A percentile compares a stretch with the other conserved stretches of the same genome.
phyloP scores from a whole-genome alignment of 2,888 invertebrate species.

The Cotesia congregata region DNA sequence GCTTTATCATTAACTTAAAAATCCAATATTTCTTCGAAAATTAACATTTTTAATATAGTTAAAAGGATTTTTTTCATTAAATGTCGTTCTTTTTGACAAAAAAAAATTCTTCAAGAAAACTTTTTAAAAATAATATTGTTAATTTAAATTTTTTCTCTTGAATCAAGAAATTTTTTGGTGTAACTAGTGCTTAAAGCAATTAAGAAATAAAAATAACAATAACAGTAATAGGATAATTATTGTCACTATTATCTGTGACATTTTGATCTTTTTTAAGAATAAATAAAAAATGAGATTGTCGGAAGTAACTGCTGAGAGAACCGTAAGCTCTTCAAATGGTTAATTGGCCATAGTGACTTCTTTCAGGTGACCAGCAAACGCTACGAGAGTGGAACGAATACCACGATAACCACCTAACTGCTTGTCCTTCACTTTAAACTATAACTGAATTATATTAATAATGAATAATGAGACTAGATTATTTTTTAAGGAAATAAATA shows the following conservation, averaged over 20 bases:
- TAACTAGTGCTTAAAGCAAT: too few species aligned
- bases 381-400: conserved; percentile 66
- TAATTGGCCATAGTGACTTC: conserved; percentile 68
- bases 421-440: conserved; percentile 11
- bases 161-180: too few species aligned
- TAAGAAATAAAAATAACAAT: not conserved
- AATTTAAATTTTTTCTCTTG: too few species aligned
- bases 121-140: too few species aligned
- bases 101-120: too few species aligned
- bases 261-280: not conserved
- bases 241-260: conserved; percentile 4
- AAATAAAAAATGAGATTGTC: conserved; percentile 48
- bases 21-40: not conserved
- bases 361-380: conserved; percentile 64
- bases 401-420: conserved; percentile 4
- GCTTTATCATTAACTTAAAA: not conserved
- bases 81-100: too few species aligned
- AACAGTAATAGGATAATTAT: not conserved
- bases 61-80: too few species aligned
- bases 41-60: not conserved
- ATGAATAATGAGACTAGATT: conserved; percentile 6
- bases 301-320: conserved; percentile 63
- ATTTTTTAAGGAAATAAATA: conserved; percentile 11
- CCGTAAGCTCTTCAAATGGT: conserved; percentile 67
- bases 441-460: not conserved